A percentile compares a stretch with the other conserved stretches of the same genome.
These are phyloP conservation scores for Hemibagrus wyckioides DNA, from an alignment of 2,113 vertebrate species.

Conservation along the genomic window DNA sequence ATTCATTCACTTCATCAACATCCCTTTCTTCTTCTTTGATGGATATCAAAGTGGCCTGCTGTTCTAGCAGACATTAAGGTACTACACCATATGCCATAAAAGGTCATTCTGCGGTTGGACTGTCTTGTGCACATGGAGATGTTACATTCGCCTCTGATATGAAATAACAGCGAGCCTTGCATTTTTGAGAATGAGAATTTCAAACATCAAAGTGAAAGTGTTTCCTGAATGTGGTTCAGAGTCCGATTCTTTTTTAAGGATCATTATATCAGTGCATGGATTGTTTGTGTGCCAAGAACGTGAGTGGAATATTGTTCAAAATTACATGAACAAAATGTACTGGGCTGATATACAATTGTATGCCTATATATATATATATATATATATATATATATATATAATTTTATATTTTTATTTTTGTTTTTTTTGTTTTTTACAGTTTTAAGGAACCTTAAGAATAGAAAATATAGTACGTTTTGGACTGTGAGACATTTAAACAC, in stretches of 20 bases:
- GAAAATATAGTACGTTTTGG: background rate
- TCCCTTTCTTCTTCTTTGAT: conserved; percentile 59
- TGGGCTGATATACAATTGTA: background rate
- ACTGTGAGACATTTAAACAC: background rate
- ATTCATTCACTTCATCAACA: conserved; percentile 61
- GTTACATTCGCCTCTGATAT: conserved; percentile 29
- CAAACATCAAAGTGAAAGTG: conserved; percentile 39
- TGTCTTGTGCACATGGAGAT: conserved; percentile 29
- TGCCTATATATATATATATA: too few species aligned
- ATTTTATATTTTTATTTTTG: too few species aligned
- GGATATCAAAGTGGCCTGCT: conserved; percentile 61
- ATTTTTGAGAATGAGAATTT: conserved; percentile 29
- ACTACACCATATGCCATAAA: conserved; percentile 64
- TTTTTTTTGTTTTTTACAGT: background rate
- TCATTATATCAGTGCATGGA: background rate
- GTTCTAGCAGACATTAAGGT: conserved; percentile 63
- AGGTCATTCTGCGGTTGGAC: conserved; percentile 55
- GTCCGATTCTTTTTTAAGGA: conserved; percentile 5
- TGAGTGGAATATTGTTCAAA: background rate
- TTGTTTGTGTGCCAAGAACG: background rate
- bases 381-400: too few species aligned
- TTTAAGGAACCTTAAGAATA: background rate
- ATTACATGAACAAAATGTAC: background rate
- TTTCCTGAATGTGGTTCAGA: background rate
- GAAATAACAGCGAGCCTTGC: background rate